Evolutionary conservation across 2,797 vertebrate genomes (phyloP), one percentile per base, ranked within the genome.

Genomic region (Urosaurus nigricauda): DNA sequence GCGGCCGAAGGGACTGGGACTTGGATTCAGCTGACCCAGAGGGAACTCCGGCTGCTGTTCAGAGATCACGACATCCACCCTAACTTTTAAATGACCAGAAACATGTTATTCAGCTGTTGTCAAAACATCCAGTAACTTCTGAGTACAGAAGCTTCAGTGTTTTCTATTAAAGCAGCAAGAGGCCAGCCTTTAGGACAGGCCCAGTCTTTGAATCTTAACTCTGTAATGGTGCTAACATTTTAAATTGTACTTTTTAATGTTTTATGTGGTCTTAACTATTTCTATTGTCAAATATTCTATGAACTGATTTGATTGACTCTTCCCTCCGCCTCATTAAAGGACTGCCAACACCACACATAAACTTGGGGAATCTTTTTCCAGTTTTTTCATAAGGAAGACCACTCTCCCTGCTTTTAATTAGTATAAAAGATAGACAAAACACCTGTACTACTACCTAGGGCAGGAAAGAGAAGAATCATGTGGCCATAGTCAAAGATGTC

Each of bases 1-100:
- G 97, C 96, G 97, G 94, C 97, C 97, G 1, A 98, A 97, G 91
- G 97, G 97, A 91, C 90, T 97, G 0, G 97, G 97, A 85, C 97
- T 98, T 74, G 97, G 97, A 87, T 97, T 97, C 92, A 97, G 97
- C 94, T 97, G 96, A 93, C 96, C 96, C 78, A 93, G 93, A 90
- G 65, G 88, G 74, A 88, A 80, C 86, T 86, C 89, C 90, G 6
- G 8, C 93, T 85, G 16, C 91, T 58, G 0, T 0, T 71, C 32
- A 88, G 81, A 91, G 79, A 43, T 88, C 92, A 84, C 93, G 89
- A 92, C 90, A 88, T 60, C 90, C 84, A 3, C 90, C 86, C 92
- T 51, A 84, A 88, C 79, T 89, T 70, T 0, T 92, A 94, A 87
- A 73, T 79, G 85, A 84, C 16, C 26, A 32, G 60, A 79, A 86